A percentile compares a stretch with the other conserved stretches of the same genome.
These are phyloP conservation scores for Apis florea DNA, from an alignment of 1,140 invertebrate species.

Conservation along the genomic window DNA sequence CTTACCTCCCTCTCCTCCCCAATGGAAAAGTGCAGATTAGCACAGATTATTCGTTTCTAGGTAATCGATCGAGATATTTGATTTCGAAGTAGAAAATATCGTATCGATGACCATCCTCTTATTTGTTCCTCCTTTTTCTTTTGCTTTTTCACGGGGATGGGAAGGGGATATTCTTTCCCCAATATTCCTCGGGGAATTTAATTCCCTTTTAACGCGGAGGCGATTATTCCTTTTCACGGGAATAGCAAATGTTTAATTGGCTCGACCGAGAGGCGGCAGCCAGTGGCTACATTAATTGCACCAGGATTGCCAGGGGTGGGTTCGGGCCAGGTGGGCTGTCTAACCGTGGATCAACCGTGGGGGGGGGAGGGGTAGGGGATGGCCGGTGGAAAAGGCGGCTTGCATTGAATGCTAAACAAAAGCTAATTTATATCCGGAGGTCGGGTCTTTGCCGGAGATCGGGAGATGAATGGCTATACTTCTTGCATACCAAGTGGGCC, in stretches of 20 bases:
- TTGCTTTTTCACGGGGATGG: too few relatives aligned
- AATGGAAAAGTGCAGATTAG: too few relatives aligned
- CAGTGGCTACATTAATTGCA: slow-evolving; percentile 77
- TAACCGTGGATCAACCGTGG: slow-evolving; percentile 53
- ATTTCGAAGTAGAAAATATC: too few relatives aligned
- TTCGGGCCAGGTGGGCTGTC: slow-evolving; percentile 61
- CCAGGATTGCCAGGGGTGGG: slow-evolving; percentile 58
- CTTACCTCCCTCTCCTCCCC: too few relatives aligned
- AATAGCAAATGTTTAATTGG: slow-evolving; percentile 77
- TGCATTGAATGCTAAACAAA: slow-evolving; percentile 81
- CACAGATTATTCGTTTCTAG: too few relatives aligned
- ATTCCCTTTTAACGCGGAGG: slow-evolving; percentile 64
- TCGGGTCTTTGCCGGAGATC: slow-evolving; percentile 77
- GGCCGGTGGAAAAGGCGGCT: slow-evolving; percentile 61
- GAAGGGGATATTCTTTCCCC: slow-evolving; percentile 3
- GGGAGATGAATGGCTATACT: slow-evolving; percentile 79
- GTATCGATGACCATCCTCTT: too few relatives aligned
- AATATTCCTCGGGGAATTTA: slow-evolving; percentile 64
- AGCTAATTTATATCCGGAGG: slow-evolving; percentile 81
- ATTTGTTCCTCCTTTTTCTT: too few relatives aligned
- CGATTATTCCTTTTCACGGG: slow-evolving; percentile 71
- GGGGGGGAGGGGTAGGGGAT: neutral
- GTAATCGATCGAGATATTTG: too few relatives aligned
- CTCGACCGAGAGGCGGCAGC: slow-evolving; percentile 56
- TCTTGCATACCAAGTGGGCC: slow-evolving; percentile 78